Percentiles rank a stretch among this genome's conserved stretches.
These are phyloP conservation scores for Stylophora pistillata DNA, from an alignment of 64 coral and sea anemone species.

Conservation along the genomic window DNA sequence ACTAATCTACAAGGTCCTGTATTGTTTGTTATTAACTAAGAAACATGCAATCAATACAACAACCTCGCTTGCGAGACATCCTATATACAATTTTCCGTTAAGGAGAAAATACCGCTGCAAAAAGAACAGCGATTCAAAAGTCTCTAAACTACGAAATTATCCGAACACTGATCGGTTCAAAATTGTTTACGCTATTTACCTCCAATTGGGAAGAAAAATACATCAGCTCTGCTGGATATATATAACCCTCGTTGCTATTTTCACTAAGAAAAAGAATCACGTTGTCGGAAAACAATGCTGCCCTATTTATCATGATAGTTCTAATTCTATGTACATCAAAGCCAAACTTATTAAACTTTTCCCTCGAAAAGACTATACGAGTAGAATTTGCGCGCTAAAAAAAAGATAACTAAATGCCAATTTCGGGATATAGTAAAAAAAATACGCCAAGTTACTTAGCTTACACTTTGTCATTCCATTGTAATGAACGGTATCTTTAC, in stretches of 20 bases:
- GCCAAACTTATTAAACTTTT: constrained; percentile 34
- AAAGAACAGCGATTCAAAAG: constrained; percentile 10
- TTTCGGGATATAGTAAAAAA: background rate
- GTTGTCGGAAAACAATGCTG: constrained; percentile 51
- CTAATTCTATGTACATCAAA: constrained; percentile 51
- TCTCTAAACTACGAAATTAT: constrained; percentile 18
- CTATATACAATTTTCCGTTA: constrained; percentile 48
- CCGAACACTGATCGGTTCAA: background rate
- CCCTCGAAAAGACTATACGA: background rate
- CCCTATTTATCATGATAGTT: constrained; percentile 35
- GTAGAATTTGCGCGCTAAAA: background rate
- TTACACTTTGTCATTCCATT: constrained; percentile 87
- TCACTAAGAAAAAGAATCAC: constrained; percentile 43
- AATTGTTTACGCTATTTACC: constrained; percentile 27
- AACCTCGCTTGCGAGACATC: constrained; percentile 22
- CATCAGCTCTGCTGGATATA: constrained; percentile 25
- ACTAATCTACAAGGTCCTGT: constrained; percentile 14
- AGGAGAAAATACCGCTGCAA: constrained; percentile 24
- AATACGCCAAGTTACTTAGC: constrained; percentile 56
- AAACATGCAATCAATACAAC: constrained; percentile 25
- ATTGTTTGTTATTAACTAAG: background rate
- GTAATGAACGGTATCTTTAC: constrained; percentile 78
- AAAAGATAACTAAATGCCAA: background rate
- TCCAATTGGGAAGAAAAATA: constrained; percentile 47
- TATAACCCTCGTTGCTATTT: constrained; percentile 29